Evolutionary conservation across 2,113 vertebrate genomes (phyloP), one percentile per base, ranked within the genome.

Genomic region (Peromyscus polionotus): DNA sequence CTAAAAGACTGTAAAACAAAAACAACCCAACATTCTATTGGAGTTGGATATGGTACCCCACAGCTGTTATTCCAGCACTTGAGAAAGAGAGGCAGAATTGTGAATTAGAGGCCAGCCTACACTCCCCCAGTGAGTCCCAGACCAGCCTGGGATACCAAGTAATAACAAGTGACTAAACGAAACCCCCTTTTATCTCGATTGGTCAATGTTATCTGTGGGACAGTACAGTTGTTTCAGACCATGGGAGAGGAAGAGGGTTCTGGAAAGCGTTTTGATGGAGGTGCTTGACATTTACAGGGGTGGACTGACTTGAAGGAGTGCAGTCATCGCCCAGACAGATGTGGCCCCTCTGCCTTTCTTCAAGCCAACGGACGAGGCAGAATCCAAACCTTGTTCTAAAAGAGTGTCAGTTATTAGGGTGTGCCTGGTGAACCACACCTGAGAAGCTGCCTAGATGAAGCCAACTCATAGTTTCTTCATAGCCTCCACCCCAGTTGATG

Each of bases 401-500:
- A 94, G 85, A 14, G 70, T 97, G 77, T 95, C 94, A n/a, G 97
- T 95, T 95, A 84, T 36, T n/a, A 91, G 91, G 96, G 96, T 75
- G 97, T 94, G 81, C 68, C 81, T 39, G 20, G 45, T 45, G 91
- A 97, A 75, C 96, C 95, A 68, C 88, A 94, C 93, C 97, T 83
- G 95, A 92, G 91, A 91, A 93, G 93, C 92, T 31, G 9, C 45
- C 76, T 86, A 51, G 36, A 54, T 28, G 95, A 96, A 89, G 96
- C 90, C 96, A 95, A 73, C 96, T 96, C 67, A 39, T 42, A 93
- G 92, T 95, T 95, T 72, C 94, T 89, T 75, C 90, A 93, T 67
- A 91, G 90, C 75, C 96, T 96, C 95, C 98, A 96, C 97, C 96
- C 96, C 13, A 57, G n/a, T n/a, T 79, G 88, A 95, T 95, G 94